Percentiles rank a stretch among this genome's conserved stretches.
These are phyloP conservation scores for Microtus ochrogaster DNA, from an alignment of 2,113 vertebrate genomes.

Conservation along the genomic window DNA sequence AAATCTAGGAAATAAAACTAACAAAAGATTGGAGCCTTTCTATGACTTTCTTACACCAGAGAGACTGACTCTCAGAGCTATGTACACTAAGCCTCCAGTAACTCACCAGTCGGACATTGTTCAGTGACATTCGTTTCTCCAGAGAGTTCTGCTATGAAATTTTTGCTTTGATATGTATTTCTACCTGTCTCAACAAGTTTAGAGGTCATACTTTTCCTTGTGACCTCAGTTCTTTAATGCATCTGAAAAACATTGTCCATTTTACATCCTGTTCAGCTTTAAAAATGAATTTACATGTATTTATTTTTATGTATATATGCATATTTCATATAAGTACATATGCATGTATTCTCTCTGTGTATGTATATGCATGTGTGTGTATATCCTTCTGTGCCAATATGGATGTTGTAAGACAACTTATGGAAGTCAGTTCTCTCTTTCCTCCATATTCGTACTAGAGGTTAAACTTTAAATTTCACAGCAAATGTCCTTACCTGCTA, in stretches of 20 bases:
- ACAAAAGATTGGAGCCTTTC: neutral
- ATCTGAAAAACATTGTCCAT: neutral
- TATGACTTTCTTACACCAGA: neutral
- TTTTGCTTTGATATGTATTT: neutral
- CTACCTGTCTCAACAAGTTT: neutral
- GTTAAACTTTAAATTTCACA: neutral
- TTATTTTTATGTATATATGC: neutral
- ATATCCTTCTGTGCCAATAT: neutral
- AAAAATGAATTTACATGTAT: neutral
- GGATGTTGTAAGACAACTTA: neutral
- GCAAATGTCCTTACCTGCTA: neutral
- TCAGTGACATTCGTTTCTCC: fast-evolving
- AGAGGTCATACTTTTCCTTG: neutral
- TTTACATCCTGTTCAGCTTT: neutral
- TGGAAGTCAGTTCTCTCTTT: neutral
- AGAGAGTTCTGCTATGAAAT: neutral
- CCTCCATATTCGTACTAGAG: neutral
- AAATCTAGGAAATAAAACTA: neutral
- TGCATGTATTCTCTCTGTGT: too few species aligned
- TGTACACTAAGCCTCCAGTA: neutral
- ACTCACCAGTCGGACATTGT: neutral
- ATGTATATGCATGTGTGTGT: neutral
- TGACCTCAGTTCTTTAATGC: neutral
- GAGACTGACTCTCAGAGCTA: neutral
- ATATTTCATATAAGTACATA: neutral